Evolutionary conservation across 2,888 invertebrate species (phyloP).

Genomic region (Dimorphilus gyrociliatus): DNA sequence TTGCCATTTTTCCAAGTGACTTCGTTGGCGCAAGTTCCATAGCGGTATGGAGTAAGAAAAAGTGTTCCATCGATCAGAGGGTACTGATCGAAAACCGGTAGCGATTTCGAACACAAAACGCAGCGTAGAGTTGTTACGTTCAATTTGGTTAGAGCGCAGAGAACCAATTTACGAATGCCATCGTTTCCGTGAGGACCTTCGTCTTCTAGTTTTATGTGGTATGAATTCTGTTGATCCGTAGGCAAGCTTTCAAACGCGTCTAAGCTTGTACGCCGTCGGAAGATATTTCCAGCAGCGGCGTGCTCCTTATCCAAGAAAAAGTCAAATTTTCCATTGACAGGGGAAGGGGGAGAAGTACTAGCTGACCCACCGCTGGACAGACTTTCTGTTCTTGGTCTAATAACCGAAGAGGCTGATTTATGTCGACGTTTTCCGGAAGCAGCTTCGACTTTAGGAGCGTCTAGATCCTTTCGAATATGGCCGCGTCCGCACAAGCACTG

Average conservation of each 20-base stretch:
- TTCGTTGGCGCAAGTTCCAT: too few species aligned
- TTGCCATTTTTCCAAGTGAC: conserved; percentile 50
- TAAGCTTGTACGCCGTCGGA: conserved; percentile 79
- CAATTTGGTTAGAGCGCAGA: conserved; percentile 76
- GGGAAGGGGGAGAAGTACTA: too few species aligned
- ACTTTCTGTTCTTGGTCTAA: conserved; percentile 9
- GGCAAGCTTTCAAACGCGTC: conserved; percentile 59
- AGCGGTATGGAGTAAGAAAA: conserved; percentile 84
- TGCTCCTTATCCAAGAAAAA: conserved; percentile 11
- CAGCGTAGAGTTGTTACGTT: conserved; percentile 65
- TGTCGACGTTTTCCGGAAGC: conserved; percentile 42
- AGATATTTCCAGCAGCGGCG: conserved; percentile 45
- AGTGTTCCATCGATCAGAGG: conserved; percentile 93
- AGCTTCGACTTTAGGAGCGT: conserved; percentile 39
- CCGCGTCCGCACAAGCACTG: conserved; percentile 81
- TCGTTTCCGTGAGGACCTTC: conserved; percentile 96
- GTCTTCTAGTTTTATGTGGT: conserved; percentile 98
- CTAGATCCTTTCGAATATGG: conserved; percentile 79
- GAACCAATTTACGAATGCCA: conserved; percentile 84
- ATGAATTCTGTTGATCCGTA: conserved; percentile 87
- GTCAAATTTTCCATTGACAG: conserved; percentile 3
- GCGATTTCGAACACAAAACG: conserved; percentile 64
- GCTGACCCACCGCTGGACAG: too few species aligned
- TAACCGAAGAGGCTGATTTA: conserved; percentile 1
- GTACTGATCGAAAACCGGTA: conserved; percentile 82